phyloP scores from a whole-genome alignment of 1,140 invertebrate species.

The Plectus sambesii region DNA sequence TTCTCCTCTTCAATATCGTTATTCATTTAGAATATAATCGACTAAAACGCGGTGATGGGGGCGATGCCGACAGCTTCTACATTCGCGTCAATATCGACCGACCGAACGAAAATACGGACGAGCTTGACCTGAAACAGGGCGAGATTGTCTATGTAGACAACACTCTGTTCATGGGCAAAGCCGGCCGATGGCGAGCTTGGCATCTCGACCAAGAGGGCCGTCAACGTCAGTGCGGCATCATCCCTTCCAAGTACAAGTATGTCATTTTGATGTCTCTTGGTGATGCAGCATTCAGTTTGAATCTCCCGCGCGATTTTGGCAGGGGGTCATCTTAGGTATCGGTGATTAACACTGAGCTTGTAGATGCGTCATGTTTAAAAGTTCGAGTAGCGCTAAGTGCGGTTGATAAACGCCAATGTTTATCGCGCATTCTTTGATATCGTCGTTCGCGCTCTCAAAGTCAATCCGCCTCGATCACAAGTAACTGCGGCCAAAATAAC shows the following conservation, averaged over 20 bases:
- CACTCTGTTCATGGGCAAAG: slow-evolving; percentile 24
- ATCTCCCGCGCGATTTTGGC: too few relatives aligned
- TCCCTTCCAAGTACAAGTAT: slow-evolving; percentile 25
- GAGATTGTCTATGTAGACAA: slow-evolving; percentile 29
- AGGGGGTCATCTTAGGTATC: slow-evolving; percentile 16
- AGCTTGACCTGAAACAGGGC: slow-evolving; percentile 21
- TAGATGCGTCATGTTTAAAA: too few relatives aligned
- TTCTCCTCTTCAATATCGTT: slow-evolving; percentile 1
- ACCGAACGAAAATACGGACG: slow-evolving; percentile 24
- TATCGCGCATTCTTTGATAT: too few relatives aligned
- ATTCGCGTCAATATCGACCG: slow-evolving; percentile 28
- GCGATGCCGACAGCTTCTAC: slow-evolving; percentile 28
- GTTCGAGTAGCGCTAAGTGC: too few relatives aligned
- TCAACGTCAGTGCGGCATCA: slow-evolving; percentile 24
- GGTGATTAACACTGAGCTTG: too few relatives aligned
- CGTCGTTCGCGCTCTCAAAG: too few relatives aligned
- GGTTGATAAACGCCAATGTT: too few relatives aligned
- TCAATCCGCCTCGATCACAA: too few relatives aligned
- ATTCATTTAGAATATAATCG: not conserved
- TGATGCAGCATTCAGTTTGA: too few relatives aligned
- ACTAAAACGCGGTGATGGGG: slow-evolving; percentile 11
- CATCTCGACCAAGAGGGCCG: slow-evolving; percentile 22
- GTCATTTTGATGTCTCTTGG: too few relatives aligned
- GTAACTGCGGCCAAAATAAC: too few relatives aligned
- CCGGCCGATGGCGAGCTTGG: slow-evolving; percentile 27